Conservation (phyloP, 1,140 invertebrate species). For the Drosophila pruinosa region DNA sequence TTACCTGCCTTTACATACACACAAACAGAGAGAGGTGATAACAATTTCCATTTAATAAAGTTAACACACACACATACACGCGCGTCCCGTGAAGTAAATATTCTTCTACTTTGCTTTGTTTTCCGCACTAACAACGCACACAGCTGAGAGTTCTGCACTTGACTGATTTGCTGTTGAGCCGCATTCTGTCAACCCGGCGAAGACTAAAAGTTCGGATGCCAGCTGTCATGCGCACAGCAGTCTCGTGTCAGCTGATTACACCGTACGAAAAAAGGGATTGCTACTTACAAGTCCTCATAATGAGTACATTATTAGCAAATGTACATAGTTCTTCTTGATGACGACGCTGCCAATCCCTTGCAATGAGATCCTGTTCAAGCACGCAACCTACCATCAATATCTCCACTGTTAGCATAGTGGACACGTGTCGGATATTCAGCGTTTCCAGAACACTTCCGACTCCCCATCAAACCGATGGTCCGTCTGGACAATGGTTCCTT, state of each 20-base stretch:
- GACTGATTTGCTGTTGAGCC: constrained; percentile 41
- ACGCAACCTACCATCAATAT: constrained; percentile 65
- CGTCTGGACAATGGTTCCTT: constrained; percentile 18
- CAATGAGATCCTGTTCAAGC: constrained; percentile 54
- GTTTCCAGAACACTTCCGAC: constrained; percentile 17
- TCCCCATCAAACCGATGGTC: constrained; percentile 38
- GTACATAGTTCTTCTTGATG: constrained; percentile 66
- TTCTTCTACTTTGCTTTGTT: constrained; percentile 55
- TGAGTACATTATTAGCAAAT: constrained; percentile 53
- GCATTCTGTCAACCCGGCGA: neutral
- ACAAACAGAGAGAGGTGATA: constrained; percentile 18
- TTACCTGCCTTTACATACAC: constrained; percentile 22
- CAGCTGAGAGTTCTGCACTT: constrained; percentile 80
- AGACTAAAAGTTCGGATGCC: constrained; percentile 20
- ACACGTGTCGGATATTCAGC: constrained; percentile 42
- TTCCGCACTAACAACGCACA: constrained; percentile 73
- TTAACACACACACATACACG: constrained; percentile 62
- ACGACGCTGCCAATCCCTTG: constrained; percentile 47
- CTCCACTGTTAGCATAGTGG: constrained; percentile 67
- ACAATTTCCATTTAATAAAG: constrained; percentile 11
- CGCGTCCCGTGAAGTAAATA: constrained; percentile 60
- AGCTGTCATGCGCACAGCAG: constrained; percentile 54
- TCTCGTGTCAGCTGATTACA: constrained; percentile 44
- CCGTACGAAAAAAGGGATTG: constrained; percentile 9
- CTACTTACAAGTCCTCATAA: constrained; percentile 53